phyloP scores from a whole-genome alignment of 2,888 invertebrate species.

The Leucoptera coffeella region DNA sequence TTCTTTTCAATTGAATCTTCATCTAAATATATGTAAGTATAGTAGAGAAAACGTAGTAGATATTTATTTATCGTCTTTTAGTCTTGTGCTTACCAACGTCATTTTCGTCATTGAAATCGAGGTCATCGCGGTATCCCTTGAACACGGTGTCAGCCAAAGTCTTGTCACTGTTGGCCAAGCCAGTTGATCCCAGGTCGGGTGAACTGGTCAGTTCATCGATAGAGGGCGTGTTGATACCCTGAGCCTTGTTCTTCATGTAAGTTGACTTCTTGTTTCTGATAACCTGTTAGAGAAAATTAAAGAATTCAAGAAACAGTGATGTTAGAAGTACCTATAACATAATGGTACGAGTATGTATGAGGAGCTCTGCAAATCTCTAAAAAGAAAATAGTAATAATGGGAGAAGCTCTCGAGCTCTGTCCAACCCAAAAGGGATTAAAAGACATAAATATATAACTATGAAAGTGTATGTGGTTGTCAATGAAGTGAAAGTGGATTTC shows the following conservation, averaged over 20 bases:
- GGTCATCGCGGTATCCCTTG: conserved; percentile 68
- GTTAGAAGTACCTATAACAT: too few species aligned
- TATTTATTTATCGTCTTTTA: too few species aligned
- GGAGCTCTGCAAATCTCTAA: too few species aligned
- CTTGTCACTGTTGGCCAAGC: conserved; percentile 17
- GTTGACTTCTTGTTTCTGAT: conserved; percentile 57
- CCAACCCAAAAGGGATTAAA: too few species aligned
- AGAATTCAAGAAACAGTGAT: too few species aligned
- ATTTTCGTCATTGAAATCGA: conserved; percentile 75
- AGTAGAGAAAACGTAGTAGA: neutral
- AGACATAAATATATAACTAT: too few species aligned
- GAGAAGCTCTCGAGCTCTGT: too few species aligned
- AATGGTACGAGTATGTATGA: too few species aligned
- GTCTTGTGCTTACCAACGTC: conserved; percentile 60
- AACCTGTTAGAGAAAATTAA: conserved; percentile 27
- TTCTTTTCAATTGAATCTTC: too few species aligned
- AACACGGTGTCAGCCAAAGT: conserved; percentile 48
- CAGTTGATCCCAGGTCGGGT: conserved; percentile 21
- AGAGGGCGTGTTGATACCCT: conserved; percentile 31
- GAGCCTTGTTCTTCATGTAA: conserved; percentile 42
- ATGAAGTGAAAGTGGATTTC: too few species aligned
- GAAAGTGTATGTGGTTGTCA: too few species aligned
- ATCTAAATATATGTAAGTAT: neutral
- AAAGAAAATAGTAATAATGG: too few species aligned
- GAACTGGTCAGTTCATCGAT: conserved; percentile 24